Evolutionary conservation across 1,140 invertebrate species (phyloP).

Genomic region (Eueides isabella): DNA sequence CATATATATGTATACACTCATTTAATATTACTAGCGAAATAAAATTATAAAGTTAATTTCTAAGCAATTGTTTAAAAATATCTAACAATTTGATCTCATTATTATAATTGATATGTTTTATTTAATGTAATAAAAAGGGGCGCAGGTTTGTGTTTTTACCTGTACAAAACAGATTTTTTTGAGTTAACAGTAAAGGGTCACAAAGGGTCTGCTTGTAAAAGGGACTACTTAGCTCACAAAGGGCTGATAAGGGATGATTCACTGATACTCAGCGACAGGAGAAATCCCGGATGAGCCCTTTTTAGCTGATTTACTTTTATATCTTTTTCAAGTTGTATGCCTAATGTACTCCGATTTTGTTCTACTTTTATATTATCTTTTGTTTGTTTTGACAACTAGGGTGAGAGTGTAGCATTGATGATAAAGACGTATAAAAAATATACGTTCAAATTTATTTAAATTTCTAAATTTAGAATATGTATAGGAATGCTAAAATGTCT

Average conservation of each 20-base stretch:
- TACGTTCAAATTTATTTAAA: neutral
- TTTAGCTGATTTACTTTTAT: constrained; percentile 49
- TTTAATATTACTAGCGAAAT: too few species aligned
- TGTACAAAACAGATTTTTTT: constrained; percentile 43
- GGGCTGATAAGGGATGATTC: constrained; percentile 64
- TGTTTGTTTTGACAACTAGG: constrained; percentile 18
- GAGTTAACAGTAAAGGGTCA: constrained; percentile 58
- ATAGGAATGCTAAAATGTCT: neutral
- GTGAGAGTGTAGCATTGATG: neutral
- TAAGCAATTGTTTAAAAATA: neutral
- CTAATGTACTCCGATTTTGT: constrained; percentile 29
- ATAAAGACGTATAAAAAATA: neutral
- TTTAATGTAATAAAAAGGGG: neutral
- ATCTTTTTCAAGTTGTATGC: constrained; percentile 40
- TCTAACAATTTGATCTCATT: neutral
- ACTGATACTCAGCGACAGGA: constrained; percentile 57
- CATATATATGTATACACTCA: constrained; percentile 3
- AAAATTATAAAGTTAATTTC: neutral
- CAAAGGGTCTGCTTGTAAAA: constrained; percentile 59
- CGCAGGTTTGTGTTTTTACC: constrained; percentile 33
- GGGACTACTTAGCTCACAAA: constrained; percentile 58
- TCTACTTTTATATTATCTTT: constrained; percentile 16
- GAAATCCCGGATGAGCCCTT: constrained; percentile 60
- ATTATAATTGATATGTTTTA: constrained; percentile 2
- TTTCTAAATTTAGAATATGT: neutral